Percentiles rank a stretch among this genome's conserved stretches.
Evolutionary conservation across 1,140 invertebrate species (phyloP).

Genomic region (Nylanderia fulva): DNA sequence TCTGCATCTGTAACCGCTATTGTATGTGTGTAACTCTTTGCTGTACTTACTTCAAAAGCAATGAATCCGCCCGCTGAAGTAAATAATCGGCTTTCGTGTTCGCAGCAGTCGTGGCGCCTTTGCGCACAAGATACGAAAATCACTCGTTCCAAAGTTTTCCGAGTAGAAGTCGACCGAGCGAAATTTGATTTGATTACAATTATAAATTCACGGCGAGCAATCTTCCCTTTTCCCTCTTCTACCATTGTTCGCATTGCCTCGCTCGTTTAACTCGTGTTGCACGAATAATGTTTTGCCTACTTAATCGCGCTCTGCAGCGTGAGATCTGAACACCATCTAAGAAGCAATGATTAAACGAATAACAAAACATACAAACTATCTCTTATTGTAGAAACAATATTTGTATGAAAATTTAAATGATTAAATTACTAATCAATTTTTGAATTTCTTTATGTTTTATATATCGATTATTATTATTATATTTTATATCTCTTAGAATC

Average conservation of each 20-base stretch:
- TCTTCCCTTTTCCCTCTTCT: conserved; percentile 18
- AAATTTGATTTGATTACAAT: conserved; percentile 61
- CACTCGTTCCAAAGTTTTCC: conserved; percentile 45
- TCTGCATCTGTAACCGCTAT: conserved; percentile 26
- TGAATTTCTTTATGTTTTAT: not conserved
- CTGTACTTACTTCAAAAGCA: conserved; percentile 51
- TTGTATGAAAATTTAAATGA: conserved; percentile 30
- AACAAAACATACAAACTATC: conserved; percentile 11
- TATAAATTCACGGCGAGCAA: conserved; percentile 59
- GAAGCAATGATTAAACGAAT: conserved; percentile 14
- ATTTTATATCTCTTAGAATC: not conserved
- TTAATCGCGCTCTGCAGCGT: conserved; percentile 25
- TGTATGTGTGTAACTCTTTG: conserved; percentile 23
- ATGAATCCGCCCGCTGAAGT: conserved; percentile 54
- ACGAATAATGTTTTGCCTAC: conserved; percentile 47
- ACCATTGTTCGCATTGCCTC: conserved; percentile 26
- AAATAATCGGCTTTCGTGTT: conserved; percentile 55
- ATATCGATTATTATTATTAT: not conserved
- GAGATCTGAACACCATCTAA: conserved; percentile 12
- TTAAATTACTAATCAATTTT: not conserved
- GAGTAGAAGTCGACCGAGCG: conserved; percentile 51
- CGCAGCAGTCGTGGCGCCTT: conserved; percentile 33
- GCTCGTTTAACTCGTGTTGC: conserved; percentile 56
- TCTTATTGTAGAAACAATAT: conserved; percentile 19
- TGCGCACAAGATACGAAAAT: conserved; percentile 38